Base-by-base conservation (phyloP, 2,888 invertebrate genomes). In the Drosophila prolongata region DNA sequence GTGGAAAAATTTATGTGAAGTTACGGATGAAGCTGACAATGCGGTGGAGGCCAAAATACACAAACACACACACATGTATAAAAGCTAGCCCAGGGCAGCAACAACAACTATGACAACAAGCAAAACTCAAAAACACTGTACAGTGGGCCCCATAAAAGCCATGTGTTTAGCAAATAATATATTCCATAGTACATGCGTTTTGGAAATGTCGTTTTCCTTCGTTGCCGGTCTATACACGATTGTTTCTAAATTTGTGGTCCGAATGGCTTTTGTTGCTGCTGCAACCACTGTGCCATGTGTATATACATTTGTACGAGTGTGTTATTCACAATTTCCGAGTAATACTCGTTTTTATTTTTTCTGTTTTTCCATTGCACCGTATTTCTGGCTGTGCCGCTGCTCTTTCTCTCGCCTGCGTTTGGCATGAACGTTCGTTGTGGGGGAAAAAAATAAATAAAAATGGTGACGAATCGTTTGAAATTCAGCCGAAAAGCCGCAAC, bases 271-370 rank as follows among this genome's bases (percentile, higher is more conserved):
- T 38, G 44, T 62, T 62, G 64, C 34, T 44, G 50, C 40, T 38
- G 30, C 30, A 74, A 72, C 71, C 71, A 72, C 74, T 73, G 68
- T 74, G 52, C 44, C 59, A 42, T 65, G 62, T 49, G 40, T 62
- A 42, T 57, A 62, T 79, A 43, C 43, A 43, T 44, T 44, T 44
- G 8, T 46, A 37, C 44, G 46, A 53, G 60, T 79, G 70, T 68
- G 72, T 79, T 81, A 79, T 79, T 84, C 88, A 85, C 86, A 83
- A 77, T 76, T 88, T 83, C 80, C 88, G 85, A 87, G 87, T 85
- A 87, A 87, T 83, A 82, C 83, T 85, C 86, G 83, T 79, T 87
- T 76, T 73, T 72, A 71, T 68, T 59, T 78, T 55, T 67, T 54
- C 52, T 54, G 6, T 74, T 58, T 57, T 61, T 74, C 53, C 52